Conservation (phyloP, 2,888 invertebrate genomes). For the Panopea generosa region DNA sequence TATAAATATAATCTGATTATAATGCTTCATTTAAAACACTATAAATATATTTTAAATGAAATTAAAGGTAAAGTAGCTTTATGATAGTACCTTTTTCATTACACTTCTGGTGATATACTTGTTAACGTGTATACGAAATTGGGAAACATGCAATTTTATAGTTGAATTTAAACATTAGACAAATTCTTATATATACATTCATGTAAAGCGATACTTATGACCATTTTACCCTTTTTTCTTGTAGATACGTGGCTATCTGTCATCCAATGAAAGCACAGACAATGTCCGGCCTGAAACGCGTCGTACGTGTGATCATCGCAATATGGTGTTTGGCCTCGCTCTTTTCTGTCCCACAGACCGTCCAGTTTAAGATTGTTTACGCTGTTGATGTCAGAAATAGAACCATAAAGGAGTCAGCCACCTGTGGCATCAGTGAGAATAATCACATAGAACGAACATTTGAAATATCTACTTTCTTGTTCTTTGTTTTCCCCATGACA, state of each 20-base stretch:
- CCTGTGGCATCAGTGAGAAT: slow-evolving; percentile 86
- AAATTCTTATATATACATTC: too few species aligned
- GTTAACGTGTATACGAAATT: too few species aligned
- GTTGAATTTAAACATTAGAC: too few species aligned
- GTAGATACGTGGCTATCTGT: slow-evolving; percentile 92
- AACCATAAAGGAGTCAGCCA: slow-evolving; percentile 87
- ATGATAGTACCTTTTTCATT: too few species aligned
- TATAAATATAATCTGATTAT: too few species aligned
- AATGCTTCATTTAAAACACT: too few species aligned
- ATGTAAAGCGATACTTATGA: too few species aligned
- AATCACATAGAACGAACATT: slow-evolving; percentile 66
- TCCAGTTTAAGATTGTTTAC: slow-evolving; percentile 91
- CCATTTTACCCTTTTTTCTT: slow-evolving; percentile 12
- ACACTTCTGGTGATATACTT: too few species aligned
- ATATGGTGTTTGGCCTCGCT: slow-evolving; percentile 91
- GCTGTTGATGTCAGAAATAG: slow-evolving; percentile 59
- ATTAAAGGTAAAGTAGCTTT: too few species aligned
- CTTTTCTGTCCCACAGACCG: slow-evolving; percentile 89
- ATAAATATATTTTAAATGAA: too few species aligned
- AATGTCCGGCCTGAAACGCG: slow-evolving; percentile 93
- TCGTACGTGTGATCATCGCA: slow-evolving; percentile 91
- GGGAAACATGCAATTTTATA: too few species aligned
- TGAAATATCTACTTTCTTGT: slow-evolving; percentile 90
- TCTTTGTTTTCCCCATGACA: slow-evolving; percentile 95
- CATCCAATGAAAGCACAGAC: slow-evolving; percentile 93